Evolutionary conservation across 2,797 vertebrate genomes (phyloP), one percentile per base, ranked within the genome.

Genomic region (Myotis pilosus): DNA sequence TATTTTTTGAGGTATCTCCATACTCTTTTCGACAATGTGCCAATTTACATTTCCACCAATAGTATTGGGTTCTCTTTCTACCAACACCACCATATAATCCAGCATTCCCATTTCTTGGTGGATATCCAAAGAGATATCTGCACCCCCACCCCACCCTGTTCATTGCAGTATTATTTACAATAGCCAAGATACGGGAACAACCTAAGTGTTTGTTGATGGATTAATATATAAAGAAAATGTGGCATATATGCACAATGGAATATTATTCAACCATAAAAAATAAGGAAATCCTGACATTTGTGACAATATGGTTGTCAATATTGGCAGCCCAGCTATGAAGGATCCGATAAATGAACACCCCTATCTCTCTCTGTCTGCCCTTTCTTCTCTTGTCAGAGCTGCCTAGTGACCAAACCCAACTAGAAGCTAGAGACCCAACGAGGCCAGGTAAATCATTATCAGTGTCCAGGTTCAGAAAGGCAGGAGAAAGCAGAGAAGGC

Each of bases 131-230:
- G n/a, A 79, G 71, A 71, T 12, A 36, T n/a, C 3, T 8, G 33
- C 6, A 2, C 6, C 12, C 11, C 12, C 60, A 11, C 15, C 25
- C 4, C 1, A 3, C 10, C 64, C 19, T 10, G 41, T 38, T n/a
- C 72, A 8, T 10, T 28, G 49, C n/a, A 30, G 20, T 1, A 9
- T 10, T 44, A 41, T 30, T 71, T 57, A 23, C 47, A 71, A 25
- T 13, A 76, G 36, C 25, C 51, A 89, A 76, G 10, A 8, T 38
- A 68, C 1, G 30, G 25, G 76, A 49, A 9, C 51, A 75, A 16
- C 10, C 10, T 20, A 62, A 75, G 25, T 68, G 36, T 33, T 57
- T 66, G 6, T 57, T 3, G 9, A 3, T 68, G 60, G 51, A 9
- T 75, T 47, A 69, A 71, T 51, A 36, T 6, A 53, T 13, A 23